phyloP scores from a whole-genome alignment of 2,888 invertebrate genomes.

The Clepsis dumicolana region DNA sequence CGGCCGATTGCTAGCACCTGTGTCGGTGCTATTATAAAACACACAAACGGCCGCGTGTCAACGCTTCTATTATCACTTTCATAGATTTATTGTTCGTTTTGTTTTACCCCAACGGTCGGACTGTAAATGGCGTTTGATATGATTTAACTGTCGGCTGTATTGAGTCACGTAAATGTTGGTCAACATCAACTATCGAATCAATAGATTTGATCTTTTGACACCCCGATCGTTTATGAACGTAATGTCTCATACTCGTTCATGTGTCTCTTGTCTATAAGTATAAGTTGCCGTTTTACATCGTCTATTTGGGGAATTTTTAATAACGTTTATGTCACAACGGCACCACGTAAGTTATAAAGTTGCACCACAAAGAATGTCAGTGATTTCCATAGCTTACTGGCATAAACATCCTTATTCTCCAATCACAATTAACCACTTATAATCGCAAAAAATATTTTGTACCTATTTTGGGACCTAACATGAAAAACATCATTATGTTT shows the following conservation, averaged over 20 bases:
- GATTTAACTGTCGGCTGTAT: slow-evolving; percentile 19
- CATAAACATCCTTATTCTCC: too few relatives aligned
- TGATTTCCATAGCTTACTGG: too few relatives aligned
- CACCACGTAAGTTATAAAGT: too few relatives aligned
- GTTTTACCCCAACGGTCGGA: slow-evolving; percentile 53
- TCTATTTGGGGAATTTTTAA: too few relatives aligned
- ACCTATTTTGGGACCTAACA: too few relatives aligned
- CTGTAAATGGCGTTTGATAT: slow-evolving; percentile 33
- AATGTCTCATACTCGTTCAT: too few relatives aligned
- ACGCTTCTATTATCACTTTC: slow-evolving; percentile 69
- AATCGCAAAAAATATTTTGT: too few relatives aligned
- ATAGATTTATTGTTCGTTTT: slow-evolving; percentile 69
- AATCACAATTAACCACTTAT: too few relatives aligned
- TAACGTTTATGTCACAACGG: too few relatives aligned
- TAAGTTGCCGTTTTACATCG: too few relatives aligned
- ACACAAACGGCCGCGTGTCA: slow-evolving; percentile 70
- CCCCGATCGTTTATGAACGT: background rate
- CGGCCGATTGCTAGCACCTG: slow-evolving; percentile 44
- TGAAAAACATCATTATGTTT: background rate
- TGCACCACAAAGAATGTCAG: too few relatives aligned
- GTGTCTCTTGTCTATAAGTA: too few relatives aligned
- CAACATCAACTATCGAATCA: background rate
- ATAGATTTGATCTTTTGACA: background rate
- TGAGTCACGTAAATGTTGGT: background rate
- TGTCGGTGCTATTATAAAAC: slow-evolving; percentile 66